Base-by-base conservation (phyloP, 2,113 vertebrate genomes). In the Ceyx margarethae region DNA sequence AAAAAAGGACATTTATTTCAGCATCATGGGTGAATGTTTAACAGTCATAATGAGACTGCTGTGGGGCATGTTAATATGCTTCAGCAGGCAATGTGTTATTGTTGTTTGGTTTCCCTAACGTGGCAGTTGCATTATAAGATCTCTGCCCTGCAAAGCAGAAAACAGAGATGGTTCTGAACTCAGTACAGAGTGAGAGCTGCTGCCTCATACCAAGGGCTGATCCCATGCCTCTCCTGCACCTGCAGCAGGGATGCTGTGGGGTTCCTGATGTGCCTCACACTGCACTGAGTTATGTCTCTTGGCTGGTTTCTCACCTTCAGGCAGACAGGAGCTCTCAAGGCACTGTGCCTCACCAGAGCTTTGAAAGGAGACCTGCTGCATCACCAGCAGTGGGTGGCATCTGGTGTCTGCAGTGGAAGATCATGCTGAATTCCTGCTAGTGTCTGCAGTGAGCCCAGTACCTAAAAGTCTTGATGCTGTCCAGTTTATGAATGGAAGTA, bases 1-100 rank as follows among this genome's bases (percentile, higher is more conserved):
- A 87, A 91, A 83, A 66, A 61, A 61, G 77, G 15, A 17, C 0
- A 1, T 73, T 85, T 88, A 89, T 81, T 95, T 90, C 2, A 0
- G 53, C 91, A 18, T 81, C 87, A 58, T 85, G 28, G 46, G 65
- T 82, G 85, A 85, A 74, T 77, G n/a, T 82, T 94, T 90, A 95
- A 65, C 58, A 82, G 54, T 73, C 89, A 53, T 77, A 94, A 93
- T 88, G 43, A 64, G 42, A 82, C 78, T 91, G 43, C 74, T 88
- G 72, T 80, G 64, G n/a, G 50, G 57, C 13, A 45, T 31, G 15
- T 81, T 76, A 77, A 29, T 54, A 61, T 10, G 35, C 82, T 94
- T 81, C 82, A 91, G 28, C 40, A 92, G 78, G 37, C 87, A 82
- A 89, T 37, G 23, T 29, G 5, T 19, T 86, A 37, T 18, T 77